phyloP scores from a whole-genome alignment of 2,888 invertebrate species.

The Plebejus anna region DNA sequence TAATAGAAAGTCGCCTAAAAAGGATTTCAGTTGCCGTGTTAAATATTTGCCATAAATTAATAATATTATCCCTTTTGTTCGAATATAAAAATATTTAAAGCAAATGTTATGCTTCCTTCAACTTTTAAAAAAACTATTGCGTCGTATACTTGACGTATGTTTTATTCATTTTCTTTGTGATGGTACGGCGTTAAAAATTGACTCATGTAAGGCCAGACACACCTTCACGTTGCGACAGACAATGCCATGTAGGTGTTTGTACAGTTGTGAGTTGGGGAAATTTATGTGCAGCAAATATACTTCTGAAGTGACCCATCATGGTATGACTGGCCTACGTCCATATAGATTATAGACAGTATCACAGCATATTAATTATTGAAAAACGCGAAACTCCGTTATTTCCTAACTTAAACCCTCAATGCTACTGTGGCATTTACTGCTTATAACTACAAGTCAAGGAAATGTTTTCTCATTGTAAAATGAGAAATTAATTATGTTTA shows the following conservation, averaged over 20 bases:
- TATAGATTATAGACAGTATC: not conserved
- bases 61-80: not conserved
- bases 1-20: too few relatives aligned
- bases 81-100: not conserved
- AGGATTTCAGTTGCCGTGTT: too few relatives aligned
- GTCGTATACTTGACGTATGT: constrained; percentile 18
- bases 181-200: constrained; percentile 30
- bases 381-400: too few relatives aligned
- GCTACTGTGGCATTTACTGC: not conserved
- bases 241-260: constrained; percentile 37
- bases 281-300: not conserved
- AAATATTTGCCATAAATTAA: too few relatives aligned
- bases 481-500: not conserved
- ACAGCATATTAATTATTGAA: too few relatives aligned
- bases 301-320: not conserved
- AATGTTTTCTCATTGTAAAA: not conserved
- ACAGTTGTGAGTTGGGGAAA: not conserved
- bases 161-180: constrained; percentile 28
- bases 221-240: constrained; percentile 44
- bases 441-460: not conserved
- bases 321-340: not conserved
- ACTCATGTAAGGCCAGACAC: constrained; percentile 41
- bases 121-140: constrained; percentile 11
- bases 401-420: not conserved
- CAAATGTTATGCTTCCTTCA: not conserved